Evolutionary conservation across 2,113 vertebrate genomes (phyloP).

Genomic region (Atlantisia rogersi): DNA sequence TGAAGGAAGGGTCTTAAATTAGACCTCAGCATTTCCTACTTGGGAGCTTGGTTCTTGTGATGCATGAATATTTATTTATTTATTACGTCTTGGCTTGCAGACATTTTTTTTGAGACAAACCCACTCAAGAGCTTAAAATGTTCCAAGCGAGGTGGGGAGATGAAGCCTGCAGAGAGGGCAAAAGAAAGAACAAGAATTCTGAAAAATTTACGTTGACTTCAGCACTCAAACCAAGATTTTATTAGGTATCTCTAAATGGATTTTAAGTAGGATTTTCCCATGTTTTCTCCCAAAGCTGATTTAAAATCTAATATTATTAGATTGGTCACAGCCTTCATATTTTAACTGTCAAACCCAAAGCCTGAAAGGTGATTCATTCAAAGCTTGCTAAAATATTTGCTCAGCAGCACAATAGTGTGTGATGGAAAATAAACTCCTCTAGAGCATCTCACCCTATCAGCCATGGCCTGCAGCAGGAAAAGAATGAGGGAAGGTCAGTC

Average conservation of each 20-base stretch:
- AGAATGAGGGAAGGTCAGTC: conserved; percentile 95
- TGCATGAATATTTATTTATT: not conserved
- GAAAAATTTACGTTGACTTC: conserved; percentile 1
- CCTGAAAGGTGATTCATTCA: conserved; percentile 88
- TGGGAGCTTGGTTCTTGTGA: not conserved
- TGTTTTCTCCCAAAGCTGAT: conserved; percentile 70
- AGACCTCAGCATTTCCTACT: not conserved
- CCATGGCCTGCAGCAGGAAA: conserved; percentile 84
- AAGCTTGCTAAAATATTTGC: conserved; percentile 97
- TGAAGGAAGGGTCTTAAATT: conserved; percentile 31
- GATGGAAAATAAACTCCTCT: conserved; percentile 90
- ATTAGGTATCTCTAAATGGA: conserved; percentile 43
- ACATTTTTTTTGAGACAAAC: conserved; percentile 37
- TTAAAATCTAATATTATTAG: conserved; percentile 80
- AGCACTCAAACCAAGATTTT: conserved; percentile 59
- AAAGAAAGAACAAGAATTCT: conserved; percentile 38
- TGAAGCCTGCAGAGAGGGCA: not conserved
- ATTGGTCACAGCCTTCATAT: conserved; percentile 79
- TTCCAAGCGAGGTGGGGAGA: not conserved
- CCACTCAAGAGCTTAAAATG: conserved; percentile 1
- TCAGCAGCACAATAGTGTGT: conserved; percentile 87
- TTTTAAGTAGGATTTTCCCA: conserved; percentile 69
- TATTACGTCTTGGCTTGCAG: not conserved
- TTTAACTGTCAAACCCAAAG: conserved; percentile 80
- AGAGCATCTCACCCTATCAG: conserved; percentile 85